These are phyloP conservation scores for Cydia strobilella DNA, from an alignment of 1,140 invertebrate species.

Conservation along the genomic window DNA sequence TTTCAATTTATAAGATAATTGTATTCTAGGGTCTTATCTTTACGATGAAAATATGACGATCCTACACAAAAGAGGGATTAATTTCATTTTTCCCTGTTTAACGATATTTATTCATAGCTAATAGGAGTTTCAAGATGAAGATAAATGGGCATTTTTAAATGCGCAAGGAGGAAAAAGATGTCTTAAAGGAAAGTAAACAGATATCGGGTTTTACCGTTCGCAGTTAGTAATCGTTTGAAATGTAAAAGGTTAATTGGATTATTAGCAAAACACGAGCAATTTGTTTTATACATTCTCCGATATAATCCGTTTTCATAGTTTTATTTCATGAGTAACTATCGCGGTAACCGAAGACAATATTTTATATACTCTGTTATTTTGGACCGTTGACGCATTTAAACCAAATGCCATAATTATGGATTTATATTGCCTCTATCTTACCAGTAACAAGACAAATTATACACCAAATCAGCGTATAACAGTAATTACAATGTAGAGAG, in stretches of 20 bases:
- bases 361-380: background rate
- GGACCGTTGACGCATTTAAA: too few species aligned
- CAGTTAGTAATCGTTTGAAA: constrained; percentile 2
- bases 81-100: constrained; percentile 6
- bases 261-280: background rate
- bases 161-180: background rate
- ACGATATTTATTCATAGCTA: constrained; percentile 19
- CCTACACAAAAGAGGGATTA: constrained; percentile 34
- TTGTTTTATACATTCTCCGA: too few species aligned
- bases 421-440: background rate
- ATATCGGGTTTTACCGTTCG: background rate
- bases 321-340: too few species aligned
- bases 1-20: constrained; percentile 52
- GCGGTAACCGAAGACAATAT: too few species aligned
- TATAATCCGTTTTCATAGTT: too few species aligned
- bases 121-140: constrained; percentile 11
- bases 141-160: constrained; percentile 7
- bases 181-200: background rate
- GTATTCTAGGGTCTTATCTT: constrained; percentile 32
- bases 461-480: background rate
- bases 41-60: constrained; percentile 33
- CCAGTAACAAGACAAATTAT: background rate
- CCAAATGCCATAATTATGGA: background rate
- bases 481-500: background rate
- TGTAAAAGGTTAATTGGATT: background rate